Base-by-base conservation (phyloP, 2,113 vertebrate genomes). In the Pseudopipra pipra region DNA sequence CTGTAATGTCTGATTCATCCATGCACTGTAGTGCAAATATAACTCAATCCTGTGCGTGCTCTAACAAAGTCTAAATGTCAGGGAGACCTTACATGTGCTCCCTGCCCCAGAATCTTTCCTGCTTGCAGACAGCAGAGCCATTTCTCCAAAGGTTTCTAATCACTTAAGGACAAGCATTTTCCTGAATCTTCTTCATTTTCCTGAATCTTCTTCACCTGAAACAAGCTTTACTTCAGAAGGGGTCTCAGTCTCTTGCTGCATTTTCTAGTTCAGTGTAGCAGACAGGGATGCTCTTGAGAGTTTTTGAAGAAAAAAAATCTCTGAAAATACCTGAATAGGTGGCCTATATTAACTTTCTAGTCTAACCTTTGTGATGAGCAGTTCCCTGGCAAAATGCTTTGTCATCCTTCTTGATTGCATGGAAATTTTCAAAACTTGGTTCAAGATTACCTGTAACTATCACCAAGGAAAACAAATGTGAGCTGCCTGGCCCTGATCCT, bases 1-100 rank as follows among this genome's bases (percentile, higher is more conserved):
- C 87, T 93, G 85, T 79, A 87, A 56, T 52, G 22, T 47, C 84
- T 95, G 77, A 95, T 86, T 96, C 80, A 90, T 81, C 75, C 68
- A 35, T 61, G 65, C 46, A 70, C 88, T 55, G 75, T 51, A 71
- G 56, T 21, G 63, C 79, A 93, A 94, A 93, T 90, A 75, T 44
- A 95, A 65, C 79, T 87, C 75, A 37, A 35, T 43, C 43, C 63
- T 79, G 16, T 30, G 55, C 9, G 0, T 84, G 75, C 39, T 72
- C 35, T n/a, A 88, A 23, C 82, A 30, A 22, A 55, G 25, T n/a
- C 21, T 58, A 77, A 96, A 95, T 90, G 85, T 92, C 95, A 96
- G 59, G 46, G 51, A 39, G 72, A 80, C 72, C 59, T 93, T 61
- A 71, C 56, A 7, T 22, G 18, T 49, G 43, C 46, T 59, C 39